Evolutionary conservation across 1,140 invertebrate species (phyloP).

Genomic region (Trinorchestia longiramus): DNA sequence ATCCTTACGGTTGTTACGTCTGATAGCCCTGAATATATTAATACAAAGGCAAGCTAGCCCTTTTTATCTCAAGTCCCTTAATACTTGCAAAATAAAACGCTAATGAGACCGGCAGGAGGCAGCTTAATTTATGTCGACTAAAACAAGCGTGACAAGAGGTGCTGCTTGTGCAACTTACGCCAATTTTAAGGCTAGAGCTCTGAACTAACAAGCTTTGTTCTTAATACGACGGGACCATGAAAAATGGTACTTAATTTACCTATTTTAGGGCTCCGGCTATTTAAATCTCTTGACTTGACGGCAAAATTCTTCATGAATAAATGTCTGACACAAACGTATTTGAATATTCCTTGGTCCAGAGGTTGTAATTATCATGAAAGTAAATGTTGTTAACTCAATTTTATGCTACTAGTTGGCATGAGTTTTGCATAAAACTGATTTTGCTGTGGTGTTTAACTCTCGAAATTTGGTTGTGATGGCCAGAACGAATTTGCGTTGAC

Average conservation of each 20-base stretch:
- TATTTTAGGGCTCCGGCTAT: not conserved
- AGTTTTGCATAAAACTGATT: not conserved
- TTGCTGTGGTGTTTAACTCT: not conserved
- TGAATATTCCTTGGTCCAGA: not conserved
- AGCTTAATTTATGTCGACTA: not conserved
- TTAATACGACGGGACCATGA: not conserved
- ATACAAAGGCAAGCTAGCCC: not conserved
- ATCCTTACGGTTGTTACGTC: not conserved
- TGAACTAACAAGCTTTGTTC: conserved; percentile 8
- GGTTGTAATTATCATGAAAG: not conserved
- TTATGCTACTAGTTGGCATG: not conserved
- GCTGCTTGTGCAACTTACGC: not conserved
- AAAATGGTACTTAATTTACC: not conserved
- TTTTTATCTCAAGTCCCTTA: not conserved
- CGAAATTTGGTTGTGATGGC: not conserved
- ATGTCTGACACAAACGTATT: not conserved
- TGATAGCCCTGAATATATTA: not conserved
- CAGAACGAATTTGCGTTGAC: not conserved
- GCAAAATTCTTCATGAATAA: not conserved
- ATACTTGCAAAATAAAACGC: conserved; percentile 21
- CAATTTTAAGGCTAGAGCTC: not conserved
- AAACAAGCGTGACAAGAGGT: not conserved
- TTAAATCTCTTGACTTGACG: not conserved
- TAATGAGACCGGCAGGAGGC: not conserved
- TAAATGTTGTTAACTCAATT: not conserved